Base-by-base conservation (phyloP, 2,797 vertebrate species). In the Buceros bicornis region DNA sequence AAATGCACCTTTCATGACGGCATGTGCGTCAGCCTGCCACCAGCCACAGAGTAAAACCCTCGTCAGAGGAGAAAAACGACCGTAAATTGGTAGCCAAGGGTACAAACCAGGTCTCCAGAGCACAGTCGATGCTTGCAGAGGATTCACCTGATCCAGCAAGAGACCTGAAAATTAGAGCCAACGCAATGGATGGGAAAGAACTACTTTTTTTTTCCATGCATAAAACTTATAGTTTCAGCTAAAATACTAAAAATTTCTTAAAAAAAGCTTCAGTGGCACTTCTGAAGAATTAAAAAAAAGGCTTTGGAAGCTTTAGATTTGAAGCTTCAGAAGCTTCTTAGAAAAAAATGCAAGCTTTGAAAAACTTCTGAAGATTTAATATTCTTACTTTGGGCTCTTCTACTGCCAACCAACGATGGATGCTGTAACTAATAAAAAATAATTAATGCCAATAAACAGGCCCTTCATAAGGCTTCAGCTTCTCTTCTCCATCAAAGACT, bases 291-390 rank as follows among this genome's bases (percentile, higher is more conserved):
- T 85, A 89, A 97, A 93, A 94, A 95, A 97, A 95, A 64, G 45
- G 82, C 70, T 96, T 90, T 97, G 94, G 80, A 86, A 89, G 89
- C 95, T 95, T 97, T 88, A 95, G 92, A 97, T 96, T 96, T 96
- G 93, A 97, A 96, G 88, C 92, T 95, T 97, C 95, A 94, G 93
- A 97, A 96, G 95, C 96, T 96, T 82, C 97, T 97, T 97, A 97
- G 96, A 94, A 97, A 97, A 97, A 97, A 97, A 97, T 95, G 95
- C 95, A 97, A 97, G 94, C 95, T 97, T 96, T 97, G 96, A 96
- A 97, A 95, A 95, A 93, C 97, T 97, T 97, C 95, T 97, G 93
- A 97, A 96, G 95, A 94, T 96, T 95, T 93, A 93, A 96, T 96
- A 94, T 97, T 96, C 93, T 95, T 96, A 95, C 95, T 96, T 91